Conservation (phyloP, 2,113 vertebrate genomes). For the Gymnarchus niloticus region DNA sequence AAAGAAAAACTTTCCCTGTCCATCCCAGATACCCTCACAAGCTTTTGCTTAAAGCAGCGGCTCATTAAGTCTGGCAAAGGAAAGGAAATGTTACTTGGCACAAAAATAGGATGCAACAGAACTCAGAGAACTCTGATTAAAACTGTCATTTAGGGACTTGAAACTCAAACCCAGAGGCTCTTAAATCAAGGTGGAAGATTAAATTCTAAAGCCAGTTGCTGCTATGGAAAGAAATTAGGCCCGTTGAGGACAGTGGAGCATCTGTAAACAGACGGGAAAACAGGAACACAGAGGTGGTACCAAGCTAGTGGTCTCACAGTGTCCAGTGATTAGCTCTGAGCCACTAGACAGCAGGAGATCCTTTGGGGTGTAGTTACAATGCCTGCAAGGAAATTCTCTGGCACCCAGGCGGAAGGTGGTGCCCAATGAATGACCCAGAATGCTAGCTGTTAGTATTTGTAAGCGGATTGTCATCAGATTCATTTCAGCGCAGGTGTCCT, state of each 20-base stretch:
- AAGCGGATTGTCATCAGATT: neutral
- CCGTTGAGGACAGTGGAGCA: neutral
- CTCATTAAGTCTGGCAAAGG: too few species aligned
- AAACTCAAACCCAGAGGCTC: neutral
- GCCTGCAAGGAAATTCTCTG: neutral
- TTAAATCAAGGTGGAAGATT: conserved; percentile 6
- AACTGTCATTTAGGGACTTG: neutral
- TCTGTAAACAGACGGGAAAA: neutral
- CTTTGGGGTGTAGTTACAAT: neutral
- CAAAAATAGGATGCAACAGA: neutral
- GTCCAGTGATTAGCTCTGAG: neutral
- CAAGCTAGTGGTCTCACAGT: neutral
- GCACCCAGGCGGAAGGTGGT: neutral
- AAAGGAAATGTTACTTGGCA: neutral
- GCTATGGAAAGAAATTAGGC: neutral
- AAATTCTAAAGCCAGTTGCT: neutral
- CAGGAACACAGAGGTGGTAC: too few species aligned
- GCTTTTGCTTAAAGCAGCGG: neutral
- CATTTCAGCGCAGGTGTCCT: neutral
- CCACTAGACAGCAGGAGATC: neutral
- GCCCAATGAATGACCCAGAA: neutral
- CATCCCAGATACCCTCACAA: neutral
- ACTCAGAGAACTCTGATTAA: neutral
- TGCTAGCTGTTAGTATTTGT: neutral
- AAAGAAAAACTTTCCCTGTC: neutral